Evolutionary conservation across 2,113 vertebrate genomes (phyloP), one percentile per base, ranked within the genome.

Genomic region (Microtus montanus): DNA sequence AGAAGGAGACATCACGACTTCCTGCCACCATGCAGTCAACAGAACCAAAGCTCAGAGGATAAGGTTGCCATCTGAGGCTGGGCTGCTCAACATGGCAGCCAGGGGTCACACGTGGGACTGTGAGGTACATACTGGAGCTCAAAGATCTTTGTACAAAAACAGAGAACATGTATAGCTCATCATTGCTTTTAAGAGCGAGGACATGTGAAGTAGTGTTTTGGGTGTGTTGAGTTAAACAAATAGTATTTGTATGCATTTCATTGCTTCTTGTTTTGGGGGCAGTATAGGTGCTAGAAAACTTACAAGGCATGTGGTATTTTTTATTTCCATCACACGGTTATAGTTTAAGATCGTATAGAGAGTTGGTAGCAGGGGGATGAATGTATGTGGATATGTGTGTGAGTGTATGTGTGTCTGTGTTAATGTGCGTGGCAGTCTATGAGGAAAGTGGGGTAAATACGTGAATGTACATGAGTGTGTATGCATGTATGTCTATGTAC

Each of bases 1-100:
- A 41, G 74, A 58, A 22, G 73, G 90, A 30, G 44, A 15, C 15
- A 14, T 0, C 0, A 12, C 0, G 35, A 28, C 5, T 87, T 24
- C 20, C 15, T 10, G 1, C 17, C 2, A 2, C 7, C 3, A 1
- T 0, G 13, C 5, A 0, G 30, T 17, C 3, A 47, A 33, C 3
- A 64, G 75, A 66, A 49, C 1, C 13, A 41, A 26, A 73, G 71
- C 75, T 58, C 87, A 30, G 70, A 79, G 38, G 13, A n/a, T 52
- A 47, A 7, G 35, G 47, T 52, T 68, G 41, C 41, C 0, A 10
- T 2, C 33, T 13, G 13, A 41, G 80, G 79, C 79, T 28, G 49
- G n/a, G 13, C 61, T 74, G n/a, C 80, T 28, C 2, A 20, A 11
- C 0, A 0, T 1, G 33, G 17, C 7, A 30, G 54, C n/a, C 52